These are phyloP conservation scores for Oryzias melastigma DNA, from an alignment of 2,113 vertebrate genomes.

Conservation along the genomic window DNA sequence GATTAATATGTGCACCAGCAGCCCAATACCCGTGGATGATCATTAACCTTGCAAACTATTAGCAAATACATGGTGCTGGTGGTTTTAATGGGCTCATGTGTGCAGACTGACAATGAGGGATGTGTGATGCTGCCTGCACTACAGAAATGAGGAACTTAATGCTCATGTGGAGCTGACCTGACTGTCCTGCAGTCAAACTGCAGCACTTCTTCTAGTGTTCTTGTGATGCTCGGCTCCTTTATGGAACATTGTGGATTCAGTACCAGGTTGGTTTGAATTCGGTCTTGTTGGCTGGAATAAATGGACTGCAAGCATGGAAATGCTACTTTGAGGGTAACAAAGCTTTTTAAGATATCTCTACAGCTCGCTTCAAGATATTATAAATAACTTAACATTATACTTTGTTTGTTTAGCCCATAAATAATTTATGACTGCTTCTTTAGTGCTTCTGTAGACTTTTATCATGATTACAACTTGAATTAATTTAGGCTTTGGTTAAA, in stretches of 20 bases:
- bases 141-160: conserved; percentile 6
- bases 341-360: too few relatives aligned
- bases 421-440: too few relatives aligned
- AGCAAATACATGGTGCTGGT: conserved; percentile 38
- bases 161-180: conserved; percentile 21
- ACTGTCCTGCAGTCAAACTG: conserved; percentile 10
- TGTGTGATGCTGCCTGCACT: conserved; percentile 3
- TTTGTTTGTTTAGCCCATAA: too few relatives aligned
- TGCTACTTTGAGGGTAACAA: too few relatives aligned
- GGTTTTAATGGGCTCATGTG: conserved; percentile 31
- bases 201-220: neutral
- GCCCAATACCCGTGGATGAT: conserved; percentile 48
- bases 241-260: neutral
- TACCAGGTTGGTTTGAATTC: too few relatives aligned
- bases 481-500: too few relatives aligned
- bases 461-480: too few relatives aligned
- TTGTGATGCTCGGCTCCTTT: neutral
- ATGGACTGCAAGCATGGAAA: too few relatives aligned
- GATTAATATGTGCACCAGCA: conserved; percentile 43
- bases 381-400: too few relatives aligned
- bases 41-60: conserved; percentile 49
- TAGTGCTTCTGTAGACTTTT: too few relatives aligned
- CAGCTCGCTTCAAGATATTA: too few relatives aligned
- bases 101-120: conserved; percentile 37
- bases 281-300: too few relatives aligned